phyloP scores from a whole-genome alignment of 2,113 vertebrate genomes.

The Melanerpes aurifrons region DNA sequence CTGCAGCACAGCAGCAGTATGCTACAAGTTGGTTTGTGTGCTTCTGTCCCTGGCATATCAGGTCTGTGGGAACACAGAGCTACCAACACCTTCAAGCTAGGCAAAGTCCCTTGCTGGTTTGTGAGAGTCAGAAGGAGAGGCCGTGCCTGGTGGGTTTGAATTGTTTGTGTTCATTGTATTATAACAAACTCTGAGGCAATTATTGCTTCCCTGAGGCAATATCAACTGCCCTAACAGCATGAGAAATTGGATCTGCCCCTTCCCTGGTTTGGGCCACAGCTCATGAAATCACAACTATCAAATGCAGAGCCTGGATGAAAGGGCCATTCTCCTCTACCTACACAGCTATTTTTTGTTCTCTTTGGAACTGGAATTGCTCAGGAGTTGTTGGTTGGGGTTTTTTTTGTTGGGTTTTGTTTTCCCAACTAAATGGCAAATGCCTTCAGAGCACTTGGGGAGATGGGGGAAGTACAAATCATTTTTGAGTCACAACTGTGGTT shows the following conservation, averaged over 20 bases:
- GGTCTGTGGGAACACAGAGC: background rate
- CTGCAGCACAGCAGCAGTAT: background rate
- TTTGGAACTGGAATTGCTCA: background rate
- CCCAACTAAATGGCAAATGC: background rate
- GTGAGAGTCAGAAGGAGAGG: background rate
- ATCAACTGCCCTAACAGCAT: slow-evolving; percentile 6
- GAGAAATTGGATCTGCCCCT: slow-evolving; percentile 27
- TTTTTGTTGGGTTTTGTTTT: background rate
- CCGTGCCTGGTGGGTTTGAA: background rate
- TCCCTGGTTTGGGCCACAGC: slow-evolving; percentile 42
- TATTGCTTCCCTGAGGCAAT: slow-evolving; percentile 52
- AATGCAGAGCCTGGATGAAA: slow-evolving; percentile 17
- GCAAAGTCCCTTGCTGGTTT: background rate
- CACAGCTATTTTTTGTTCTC: background rate
- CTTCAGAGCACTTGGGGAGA: background rate
- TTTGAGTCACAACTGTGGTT: background rate
- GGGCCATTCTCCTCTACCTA: slow-evolving; percentile 7
- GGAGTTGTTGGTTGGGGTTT: background rate
- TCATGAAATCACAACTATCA: slow-evolving; percentile 23
- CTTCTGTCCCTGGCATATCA: background rate
- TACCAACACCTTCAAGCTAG: background rate
- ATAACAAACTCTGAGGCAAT: slow-evolving; percentile 20
- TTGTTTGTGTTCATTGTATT: background rate
- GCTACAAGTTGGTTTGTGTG: background rate
- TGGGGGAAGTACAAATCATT: background rate